These are phyloP conservation scores for human DNA, from an alignment of 2,113 vertebrate species.

Conservation along the genomic window DNA sequence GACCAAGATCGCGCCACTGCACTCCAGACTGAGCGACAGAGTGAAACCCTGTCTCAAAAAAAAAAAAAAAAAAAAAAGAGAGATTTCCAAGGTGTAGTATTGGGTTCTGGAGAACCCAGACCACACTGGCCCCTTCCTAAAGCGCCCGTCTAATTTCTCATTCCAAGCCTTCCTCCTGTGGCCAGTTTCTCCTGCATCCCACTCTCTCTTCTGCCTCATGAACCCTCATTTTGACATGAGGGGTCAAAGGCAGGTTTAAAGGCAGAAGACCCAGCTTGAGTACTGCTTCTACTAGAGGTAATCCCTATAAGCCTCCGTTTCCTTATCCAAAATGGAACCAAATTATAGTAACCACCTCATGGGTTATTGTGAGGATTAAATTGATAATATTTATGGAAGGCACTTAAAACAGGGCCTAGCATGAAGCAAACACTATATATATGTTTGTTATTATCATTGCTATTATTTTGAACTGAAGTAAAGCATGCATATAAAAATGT, in stretches of 20 bases:
- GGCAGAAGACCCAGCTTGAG: not conserved
- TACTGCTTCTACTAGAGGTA: not conserved
- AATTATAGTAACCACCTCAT: not conserved
- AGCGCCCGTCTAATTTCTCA: not conserved
- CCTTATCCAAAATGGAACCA: constrained; percentile 10
- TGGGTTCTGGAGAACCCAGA: not conserved
- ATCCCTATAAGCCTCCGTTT: not conserved
- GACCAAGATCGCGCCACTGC: too few species aligned
- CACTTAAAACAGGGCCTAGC: not conserved
- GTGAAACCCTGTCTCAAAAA: not conserved
- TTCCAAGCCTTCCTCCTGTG: not conserved
- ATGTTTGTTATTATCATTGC: not conserved
- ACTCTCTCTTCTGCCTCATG: not conserved
- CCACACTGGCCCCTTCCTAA: not conserved
- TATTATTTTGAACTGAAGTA: constrained; percentile 19
- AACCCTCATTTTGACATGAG: not conserved
- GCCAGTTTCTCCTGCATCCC: not conserved
- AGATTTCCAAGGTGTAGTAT: not conserved
- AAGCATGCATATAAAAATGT: constrained; percentile 5
- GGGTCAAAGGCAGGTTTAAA: not conserved
- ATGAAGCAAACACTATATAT: not conserved
- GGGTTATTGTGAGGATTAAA: not conserved
- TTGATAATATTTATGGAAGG: not conserved
- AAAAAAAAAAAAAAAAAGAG: not conserved
- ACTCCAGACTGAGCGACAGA: too few species aligned